Evolutionary conservation across 2,888 invertebrate species (phyloP), one percentile per base, ranked within the genome.

Genomic region (Drosophila monieri): DNA sequence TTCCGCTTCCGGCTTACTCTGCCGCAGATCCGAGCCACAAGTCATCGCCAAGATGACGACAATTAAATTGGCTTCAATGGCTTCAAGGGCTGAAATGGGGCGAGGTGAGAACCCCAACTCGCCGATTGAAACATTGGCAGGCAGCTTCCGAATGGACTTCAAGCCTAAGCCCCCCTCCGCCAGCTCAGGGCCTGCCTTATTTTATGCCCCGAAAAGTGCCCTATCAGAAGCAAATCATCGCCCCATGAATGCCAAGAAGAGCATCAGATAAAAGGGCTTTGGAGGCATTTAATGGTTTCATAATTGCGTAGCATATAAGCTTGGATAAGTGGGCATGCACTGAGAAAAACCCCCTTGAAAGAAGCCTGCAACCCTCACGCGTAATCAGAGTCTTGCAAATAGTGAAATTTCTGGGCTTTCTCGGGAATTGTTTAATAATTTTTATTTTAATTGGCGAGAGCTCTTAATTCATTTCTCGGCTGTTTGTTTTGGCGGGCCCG

Each of bases 1-100:
- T 78, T 78, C 78, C 78, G 79, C 76, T 78, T 78, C 83, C 78
- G 83, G 41, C 25, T 18, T 21, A 6, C 43, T 21, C 43, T 12
- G 4, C 35, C n/a, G 35, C 35, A 12, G 35, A 12, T n/a, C n/a
- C 35, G n/a, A 35, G 12, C 32, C 32, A 12, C 32, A 32, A 32
- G 32, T 12, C 32, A 32, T 32, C 41, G 8, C 18, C 18, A 15
- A 15, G 39, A 39, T n/a, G 39, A 35, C 12, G 35, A 39, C 39
- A 39, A 15, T 15, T 15, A 14, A 39, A 39, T 15, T 5, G n/a
- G 32, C 32, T 12, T 32, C 32, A 32, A 32, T 32, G 32, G 30
- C 27, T n/a, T n/a, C n/a, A n/a, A n/a, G n/a, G 27, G 12, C 12
- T n/a, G 32, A 32, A 32, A 32, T 32, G 32, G n/a, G 32, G 32